A percentile compares a stretch with the other conserved stretches of the same genome.
Evolutionary conservation across 2,113 vertebrate genomes (phyloP).

Genomic region (Pagrus major): DNA sequence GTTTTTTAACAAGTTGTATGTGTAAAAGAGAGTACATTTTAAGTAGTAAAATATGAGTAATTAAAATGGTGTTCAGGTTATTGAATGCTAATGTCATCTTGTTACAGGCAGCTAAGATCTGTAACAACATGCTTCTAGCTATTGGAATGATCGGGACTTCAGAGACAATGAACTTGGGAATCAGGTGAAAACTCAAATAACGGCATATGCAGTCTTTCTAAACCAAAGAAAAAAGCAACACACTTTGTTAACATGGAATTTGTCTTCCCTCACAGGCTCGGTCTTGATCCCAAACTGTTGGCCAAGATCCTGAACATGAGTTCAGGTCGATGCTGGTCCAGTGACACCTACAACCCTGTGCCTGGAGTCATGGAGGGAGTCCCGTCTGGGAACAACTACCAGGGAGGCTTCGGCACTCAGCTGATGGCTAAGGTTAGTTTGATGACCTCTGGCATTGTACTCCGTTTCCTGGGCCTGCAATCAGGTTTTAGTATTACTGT

Average conservation of each 20-base stretch:
- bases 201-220: neutral
- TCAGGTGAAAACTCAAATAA: conserved; percentile 86
- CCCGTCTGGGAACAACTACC: conserved; percentile 97
- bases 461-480: neutral
- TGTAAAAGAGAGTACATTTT: neutral
- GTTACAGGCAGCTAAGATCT: conserved; percentile 96
- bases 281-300: conserved; percentile 97
- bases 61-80: neutral
- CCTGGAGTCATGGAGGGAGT: conserved; percentile 99
- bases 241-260: neutral
- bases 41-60: neutral
- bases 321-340: conserved; percentile 98
- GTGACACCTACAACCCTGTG: conserved; percentile 97
- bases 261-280: conserved; percentile 90
- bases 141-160: conserved; percentile 99
- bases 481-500: neutral
- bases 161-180: conserved; percentile 98
- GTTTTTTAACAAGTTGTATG: neutral
- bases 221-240: neutral
- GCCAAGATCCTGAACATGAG: conserved; percentile 99
- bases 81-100: neutral
- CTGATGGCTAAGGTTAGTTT: conserved; percentile 95
- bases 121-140: conserved; percentile 98
- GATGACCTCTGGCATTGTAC: neutral
- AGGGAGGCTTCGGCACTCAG: conserved; percentile 95